Base-by-base conservation (phyloP, 2,888 invertebrate genomes). In the Agrotis clavis region DNA sequence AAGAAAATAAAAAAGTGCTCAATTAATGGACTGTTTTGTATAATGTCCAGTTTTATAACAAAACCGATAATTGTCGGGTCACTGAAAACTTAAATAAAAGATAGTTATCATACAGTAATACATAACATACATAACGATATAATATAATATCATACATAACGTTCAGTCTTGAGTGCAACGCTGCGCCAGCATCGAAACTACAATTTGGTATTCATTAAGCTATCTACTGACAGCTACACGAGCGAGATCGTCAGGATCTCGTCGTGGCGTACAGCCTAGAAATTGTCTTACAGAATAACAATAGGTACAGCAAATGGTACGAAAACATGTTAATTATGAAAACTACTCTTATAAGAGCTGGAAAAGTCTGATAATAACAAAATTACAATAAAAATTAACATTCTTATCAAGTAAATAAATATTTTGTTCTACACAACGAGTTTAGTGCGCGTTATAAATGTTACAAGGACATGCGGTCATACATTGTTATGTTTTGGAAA, bases 391-490 rank as follows among this genome's bases (percentile, higher is more conserved):
- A 67, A 51, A 75, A 25, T 74, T 16, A 72, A 45, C 13, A 51
- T 51, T 77, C 50, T 62, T 74, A 51, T 71, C 56, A 51, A 6
- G 19, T 41, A 78, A 41, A 47, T 57, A 62, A 70, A 78, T 71
- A 62, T 71, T 71, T 47, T 57, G 47, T 78, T 57, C 19, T 11
- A 25, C 13, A 45, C 41, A 48, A 57, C 48, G 30, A 56, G 54
- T 53, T 80, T 13, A 11, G 48, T 19, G 47, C 68, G 45, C 57
- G 47, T 48, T 48, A 51, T 56, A 74, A 77, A 67, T 80, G 51
- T 74, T 74, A 77, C 77, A 81, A 77, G 77, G 77, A 56, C 76
- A 75, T 67, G n/a, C n/a, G 48, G 21, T 47, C 54, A 48, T 14
- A 51, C 4, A 56, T 64, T 67, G 64, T 80, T 61, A 25, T 72